Evolutionary conservation across 23 tunicate species (phyloP).

Genomic region (Ciona savignyi): DNA sequence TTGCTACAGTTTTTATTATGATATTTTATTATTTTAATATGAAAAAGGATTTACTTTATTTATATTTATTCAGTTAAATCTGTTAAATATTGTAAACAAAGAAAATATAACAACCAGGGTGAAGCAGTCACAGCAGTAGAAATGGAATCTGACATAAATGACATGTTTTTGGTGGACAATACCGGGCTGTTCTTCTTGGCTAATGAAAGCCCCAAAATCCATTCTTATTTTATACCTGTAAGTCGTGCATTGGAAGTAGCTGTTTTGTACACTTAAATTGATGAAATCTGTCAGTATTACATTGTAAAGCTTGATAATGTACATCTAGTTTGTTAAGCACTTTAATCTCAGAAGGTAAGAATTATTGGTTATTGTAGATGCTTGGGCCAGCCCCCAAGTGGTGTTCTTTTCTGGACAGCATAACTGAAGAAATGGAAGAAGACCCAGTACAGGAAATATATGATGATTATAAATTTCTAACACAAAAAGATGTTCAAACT

Average conservation of each 20-base stretch:
- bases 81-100: too few species aligned
- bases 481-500: constrained; percentile 57
- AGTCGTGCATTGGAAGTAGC: too few species aligned
- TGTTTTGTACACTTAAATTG: too few species aligned
- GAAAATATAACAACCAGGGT: constrained; percentile 34
- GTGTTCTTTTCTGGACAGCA: constrained; percentile 77
- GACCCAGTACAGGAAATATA: constrained; percentile 67
- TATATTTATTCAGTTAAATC: too few species aligned
- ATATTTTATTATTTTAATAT: too few species aligned
- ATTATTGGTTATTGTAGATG: constrained; percentile 66
- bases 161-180: constrained; percentile 43
- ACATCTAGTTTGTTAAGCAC: too few species aligned
- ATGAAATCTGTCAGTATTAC: too few species aligned
- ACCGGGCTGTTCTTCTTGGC: constrained; percentile 83
- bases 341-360: too few species aligned
- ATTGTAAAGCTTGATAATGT: too few species aligned
- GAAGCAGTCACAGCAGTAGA: constrained; percentile 81
- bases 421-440: constrained; percentile 91
- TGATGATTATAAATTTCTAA: constrained; percentile 82
- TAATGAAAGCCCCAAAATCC: constrained; percentile 70
- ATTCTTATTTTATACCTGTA: constrained; percentile 84
- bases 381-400: constrained; percentile 89
- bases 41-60: too few species aligned
- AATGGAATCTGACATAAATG: constrained; percentile 56
- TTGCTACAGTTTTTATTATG: too few species aligned